Conservation (phyloP, 2,888 invertebrate species). For the Ochropleura plecta region DNA sequence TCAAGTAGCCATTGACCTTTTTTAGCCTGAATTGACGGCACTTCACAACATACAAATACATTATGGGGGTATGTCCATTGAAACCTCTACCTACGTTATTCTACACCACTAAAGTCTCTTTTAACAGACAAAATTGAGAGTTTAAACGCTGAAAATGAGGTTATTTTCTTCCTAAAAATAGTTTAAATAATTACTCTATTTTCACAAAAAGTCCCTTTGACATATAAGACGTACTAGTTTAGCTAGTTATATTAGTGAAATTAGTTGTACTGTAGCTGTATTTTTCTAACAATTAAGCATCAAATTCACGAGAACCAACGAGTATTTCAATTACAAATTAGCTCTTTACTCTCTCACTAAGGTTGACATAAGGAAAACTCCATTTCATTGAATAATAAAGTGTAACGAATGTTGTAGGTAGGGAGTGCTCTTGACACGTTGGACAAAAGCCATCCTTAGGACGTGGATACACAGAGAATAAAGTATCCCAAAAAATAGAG, state of each 20-base stretch:
- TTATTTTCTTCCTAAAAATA: slow-evolving; percentile 24
- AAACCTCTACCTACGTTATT: slow-evolving; percentile 50
- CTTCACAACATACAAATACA: slow-evolving; percentile 63
- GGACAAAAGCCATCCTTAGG: slow-evolving; percentile 51
- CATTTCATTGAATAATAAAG: slow-evolving; percentile 55
- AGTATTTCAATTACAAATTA: slow-evolving; percentile 52
- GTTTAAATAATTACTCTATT: slow-evolving; percentile 23
- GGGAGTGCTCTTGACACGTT: slow-evolving; percentile 49
- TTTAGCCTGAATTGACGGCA: slow-evolving; percentile 67
- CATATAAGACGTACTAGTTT: background rate
- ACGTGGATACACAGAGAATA: slow-evolving; percentile 38
- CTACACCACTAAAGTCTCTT: slow-evolving; percentile 31
- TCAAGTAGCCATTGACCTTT: slow-evolving; percentile 79
- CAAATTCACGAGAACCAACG: slow-evolving; percentile 6
- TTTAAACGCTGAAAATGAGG: slow-evolving; percentile 29
- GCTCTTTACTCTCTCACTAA: slow-evolving; percentile 35
- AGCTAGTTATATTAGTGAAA: background rate
- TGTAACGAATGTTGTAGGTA: slow-evolving; percentile 44
- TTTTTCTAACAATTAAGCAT: slow-evolving; percentile 38
- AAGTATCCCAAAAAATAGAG: slow-evolving; percentile 40
- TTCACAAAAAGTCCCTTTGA: slow-evolving; percentile 7
- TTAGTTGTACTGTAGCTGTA: background rate
- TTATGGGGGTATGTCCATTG: slow-evolving; percentile 64
- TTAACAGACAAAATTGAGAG: slow-evolving; percentile 46
- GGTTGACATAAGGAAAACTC: slow-evolving; percentile 57